Base-by-base conservation (phyloP, 92 coral and sea anemone species). In the Hydrozoanthus gracilis region DNA sequence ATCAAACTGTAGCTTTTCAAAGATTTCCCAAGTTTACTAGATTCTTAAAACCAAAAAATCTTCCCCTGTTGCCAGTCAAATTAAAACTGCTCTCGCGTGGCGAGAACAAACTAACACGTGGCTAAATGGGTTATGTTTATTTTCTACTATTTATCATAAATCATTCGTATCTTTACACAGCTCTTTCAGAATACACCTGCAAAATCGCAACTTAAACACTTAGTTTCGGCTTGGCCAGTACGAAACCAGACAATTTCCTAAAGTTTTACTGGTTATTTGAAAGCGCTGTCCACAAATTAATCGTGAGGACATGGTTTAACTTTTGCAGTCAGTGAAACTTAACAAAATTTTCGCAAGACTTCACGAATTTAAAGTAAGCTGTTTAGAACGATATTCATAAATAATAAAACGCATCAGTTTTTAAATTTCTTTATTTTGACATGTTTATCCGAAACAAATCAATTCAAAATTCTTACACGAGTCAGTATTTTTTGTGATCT, bases 161-260 rank as follows among this genome's bases (percentile, higher is more conserved):
- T 65, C 84, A 65, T 27, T 80, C 60, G 61, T 7, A 65, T 87
- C 79, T 87, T 90, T 83, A 87, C 86, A 73, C 84, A 68, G 93
- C 70, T 90, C 73, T 87, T 82, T 74, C 68, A 83, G 79, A 87
- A 86, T 87, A 77, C 88, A 83, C 60, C 61, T 60, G 79, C 88
- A 51, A 79, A 27, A 90, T 66, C 70, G 84, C 60, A 27, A 82
- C 75, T 90, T 90, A 87, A 87, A 79, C 83, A 61, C 67, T 51
- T 27, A 27, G 39, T 27, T 27, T 69, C 48, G 44, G 46, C 61
- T 82, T 73, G 84, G 82, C 77, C 86, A 82, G 83, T 87, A 84
- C 48, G 39, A 45, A 76, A 66, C 44, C 49, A 51, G 46, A 27
- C 13, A 55, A 18, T 51, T 8, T 11, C 47, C 16, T 45, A 20